Base-by-base conservation (phyloP, 2,113 vertebrate species). In the Edolisoma coerulescens region DNA sequence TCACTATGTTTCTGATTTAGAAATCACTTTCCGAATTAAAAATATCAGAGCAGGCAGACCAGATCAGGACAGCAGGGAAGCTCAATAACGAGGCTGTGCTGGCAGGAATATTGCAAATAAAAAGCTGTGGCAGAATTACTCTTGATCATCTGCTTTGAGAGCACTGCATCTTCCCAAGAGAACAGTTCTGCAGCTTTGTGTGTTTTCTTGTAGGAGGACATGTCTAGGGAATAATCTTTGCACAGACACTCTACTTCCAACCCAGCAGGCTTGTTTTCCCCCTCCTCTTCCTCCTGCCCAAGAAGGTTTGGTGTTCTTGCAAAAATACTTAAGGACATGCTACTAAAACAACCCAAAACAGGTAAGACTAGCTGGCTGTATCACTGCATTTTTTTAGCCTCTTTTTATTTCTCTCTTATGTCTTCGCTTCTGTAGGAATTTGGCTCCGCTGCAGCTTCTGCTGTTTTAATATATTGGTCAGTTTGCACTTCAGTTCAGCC, bases 21-120 rank as follows among this genome's bases (percentile, higher is more conserved):
- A 94, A 94, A 93, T 80, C 71, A 30, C 12, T 78, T 88, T 92
- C 60, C 53, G 57, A 59, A 90, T 74, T 33, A 44, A 78, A 92
- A 91, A 33, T 41, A 54, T 64, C 35, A 35, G 42, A 53, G 53
- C 21, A 24, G 32, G 21, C n/a, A 52, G 52, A 78, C 20, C 24
- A n/a, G 37, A 64, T 76, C 23, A 56, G 47, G 71, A 35, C 60
- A 91, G 16, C 1, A 1, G 49, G 64, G 64, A 56, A 92, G 26
- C n/a, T 60, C n/a, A 57, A 0, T 41, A 63, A 37, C 0, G 0
- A 42, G 92, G 39, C 35, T 86, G 21, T 1, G 3, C 44, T 63
- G 35, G 28, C n/a, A 67, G 68, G 35, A 59, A n/a, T 56, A 59
- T 26, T 37, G 47, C 39, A 37, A 41, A 47, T 67, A 28, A 79